phyloP scores from a whole-genome alignment of 2,888 invertebrate genomes.

The Athrips mouffetella region DNA sequence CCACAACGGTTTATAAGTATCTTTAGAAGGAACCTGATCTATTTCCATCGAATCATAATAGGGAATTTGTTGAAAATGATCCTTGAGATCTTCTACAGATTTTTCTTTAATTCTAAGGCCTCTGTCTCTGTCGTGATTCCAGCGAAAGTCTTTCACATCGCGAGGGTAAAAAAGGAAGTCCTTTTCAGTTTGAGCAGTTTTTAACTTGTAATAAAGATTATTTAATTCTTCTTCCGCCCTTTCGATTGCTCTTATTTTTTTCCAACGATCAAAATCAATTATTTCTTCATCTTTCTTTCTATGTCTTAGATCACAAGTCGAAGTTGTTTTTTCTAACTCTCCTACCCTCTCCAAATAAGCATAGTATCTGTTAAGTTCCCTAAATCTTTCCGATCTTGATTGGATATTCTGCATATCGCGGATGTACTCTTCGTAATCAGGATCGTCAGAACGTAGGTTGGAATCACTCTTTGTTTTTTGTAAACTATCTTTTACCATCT shows the following conservation, averaged over 20 bases:
- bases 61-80: constrained; percentile 83
- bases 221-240: constrained; percentile 90
- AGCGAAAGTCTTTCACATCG: constrained; percentile 84
- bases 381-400: constrained; percentile 87
- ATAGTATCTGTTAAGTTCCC: constrained; percentile 91
- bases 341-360: constrained; percentile 90
- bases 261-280: constrained; percentile 93
- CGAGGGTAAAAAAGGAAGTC: constrained; percentile 90
- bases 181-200: constrained; percentile 87
- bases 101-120: constrained; percentile 90
- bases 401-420: constrained; percentile 81
- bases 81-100: constrained; percentile 91
- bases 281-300: constrained; percentile 87
- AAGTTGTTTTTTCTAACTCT: constrained; percentile 87
- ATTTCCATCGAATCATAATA: constrained; percentile 70
- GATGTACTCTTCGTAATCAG: constrained; percentile 83
- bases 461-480: constrained; percentile 58
- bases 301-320: constrained; percentile 82
- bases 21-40: constrained; percentile 74
- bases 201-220: constrained; percentile 85
- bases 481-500: constrained; percentile 29
- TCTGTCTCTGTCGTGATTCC: constrained; percentile 86
- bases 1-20: constrained; percentile 89
- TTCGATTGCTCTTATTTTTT: constrained; percentile 86
- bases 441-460: constrained; percentile 64